phyloP scores from a whole-genome alignment of 2,888 invertebrate species.

The Polydrusus cervinus region DNA sequence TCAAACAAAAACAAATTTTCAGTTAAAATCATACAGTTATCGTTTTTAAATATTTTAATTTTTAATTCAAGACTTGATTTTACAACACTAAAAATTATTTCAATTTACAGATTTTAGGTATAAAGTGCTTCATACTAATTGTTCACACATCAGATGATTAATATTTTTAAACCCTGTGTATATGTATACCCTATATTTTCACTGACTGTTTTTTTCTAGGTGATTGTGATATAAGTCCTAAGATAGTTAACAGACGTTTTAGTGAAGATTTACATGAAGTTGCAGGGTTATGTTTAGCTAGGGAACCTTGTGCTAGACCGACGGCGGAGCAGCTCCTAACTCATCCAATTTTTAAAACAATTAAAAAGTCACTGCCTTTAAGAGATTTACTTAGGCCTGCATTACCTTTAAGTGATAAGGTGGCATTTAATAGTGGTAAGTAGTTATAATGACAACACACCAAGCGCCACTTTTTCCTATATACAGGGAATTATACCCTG shows the following conservation, averaged over 20 bases:
- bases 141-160: no score
- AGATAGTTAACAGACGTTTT: conserved; percentile 78
- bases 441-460: background rate
- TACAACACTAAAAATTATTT: no score
- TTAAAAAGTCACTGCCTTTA: conserved; percentile 75
- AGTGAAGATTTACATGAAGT: conserved; percentile 86
- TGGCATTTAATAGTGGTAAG: conserved; percentile 73
- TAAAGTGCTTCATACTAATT: no score
- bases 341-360: conserved; percentile 85
- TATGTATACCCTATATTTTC: no score
- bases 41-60: no score
- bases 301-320: conserved; percentile 81
- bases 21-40: no score
- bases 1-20: background rate
- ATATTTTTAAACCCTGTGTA: no score
- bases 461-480: no score
- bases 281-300: conserved; percentile 81
- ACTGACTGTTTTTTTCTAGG: conserved; percentile 56
- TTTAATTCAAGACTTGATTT: no score
- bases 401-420: conserved; percentile 78
- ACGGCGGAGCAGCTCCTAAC: conserved; percentile 80
- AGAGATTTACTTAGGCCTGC: conserved; percentile 80
- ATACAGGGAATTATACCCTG: no score
- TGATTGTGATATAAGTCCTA: conserved; percentile 65
- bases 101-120: no score